phyloP scores from a whole-genome alignment of 1,140 invertebrate species.

The Metopolophium dirhodum region DNA sequence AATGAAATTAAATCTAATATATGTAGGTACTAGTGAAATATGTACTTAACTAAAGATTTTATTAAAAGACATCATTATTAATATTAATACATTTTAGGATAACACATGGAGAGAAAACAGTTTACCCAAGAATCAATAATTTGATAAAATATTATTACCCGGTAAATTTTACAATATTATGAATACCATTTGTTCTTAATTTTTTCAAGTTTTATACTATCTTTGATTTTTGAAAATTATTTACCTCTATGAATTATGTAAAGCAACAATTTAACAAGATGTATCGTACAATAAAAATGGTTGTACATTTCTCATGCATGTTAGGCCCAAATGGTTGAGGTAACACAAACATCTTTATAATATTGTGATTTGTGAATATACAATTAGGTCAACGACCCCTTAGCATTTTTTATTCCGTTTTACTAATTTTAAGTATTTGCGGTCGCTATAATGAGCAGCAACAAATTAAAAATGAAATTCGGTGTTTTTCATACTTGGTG shows the following conservation, averaged over 20 bases:
- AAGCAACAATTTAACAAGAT: neutral
- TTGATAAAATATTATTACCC: neutral
- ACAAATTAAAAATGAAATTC: neutral
- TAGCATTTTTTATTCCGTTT: neutral
- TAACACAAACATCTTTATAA: neutral
- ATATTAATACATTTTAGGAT: neutral
- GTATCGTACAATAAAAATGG: neutral
- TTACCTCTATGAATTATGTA: neutral
- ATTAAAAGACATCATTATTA: neutral
- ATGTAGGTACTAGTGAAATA: neutral
- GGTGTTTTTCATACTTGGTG: neutral
- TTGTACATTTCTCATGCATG: neutral
- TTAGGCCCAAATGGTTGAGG: neutral
- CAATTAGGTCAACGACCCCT: neutral
- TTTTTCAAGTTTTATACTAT: neutral
- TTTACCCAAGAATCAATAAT: neutral
- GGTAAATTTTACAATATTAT: neutral
- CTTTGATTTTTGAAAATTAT: neutral
- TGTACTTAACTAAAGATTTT: neutral
- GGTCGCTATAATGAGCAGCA: neutral
- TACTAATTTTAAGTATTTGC: neutral
- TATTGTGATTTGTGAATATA: neutral
- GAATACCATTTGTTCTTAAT: neutral
- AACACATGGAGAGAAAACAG: neutral
- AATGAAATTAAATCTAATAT: neutral